Base-by-base conservation (phyloP, 2,113 vertebrate species). In the Willisornis vidua region DNA sequence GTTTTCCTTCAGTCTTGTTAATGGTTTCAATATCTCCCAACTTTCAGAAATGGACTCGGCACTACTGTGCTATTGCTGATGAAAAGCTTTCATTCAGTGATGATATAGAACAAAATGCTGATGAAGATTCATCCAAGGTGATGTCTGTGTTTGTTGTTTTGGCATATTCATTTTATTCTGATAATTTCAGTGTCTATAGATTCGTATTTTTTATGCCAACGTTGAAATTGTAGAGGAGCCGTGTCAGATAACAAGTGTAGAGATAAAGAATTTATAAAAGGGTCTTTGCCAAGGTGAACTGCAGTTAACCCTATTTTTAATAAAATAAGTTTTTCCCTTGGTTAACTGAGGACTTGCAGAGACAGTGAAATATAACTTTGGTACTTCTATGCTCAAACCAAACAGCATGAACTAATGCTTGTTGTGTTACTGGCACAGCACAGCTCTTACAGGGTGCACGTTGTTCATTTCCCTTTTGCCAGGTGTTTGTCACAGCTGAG, bases 81-180 rank as follows among this genome's bases (percentile, higher is more conserved):
- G 98, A 98, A 94, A 99, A 98, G 77, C 98, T 99, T 73, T 99
- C 99, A n/a, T 99, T 99, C 62, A 98, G 99, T 7, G 99, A 99
- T 45, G 99, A 99, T 85, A 97, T 98, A 31, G 99, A 99, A 54
- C 98, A 98, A 67, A 98, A 97, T 7, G 31, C 62, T 22, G 98
- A 96, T 48, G 99, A 99, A 89, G 98, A 97, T 31, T 51, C 41
- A 26, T 73, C 89, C 39, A 97, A 98, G 98, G 98, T 98, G 90
- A 62, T 68, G 49, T 3, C 67, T 73, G 4, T 54, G 13, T 59
- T 82, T 49, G 8, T 71, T 87, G 31, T 65, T 92, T 72, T 70
- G 58, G 16, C 12, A 9, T 17, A 3, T 41, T 84, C 5, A 63
- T 88, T 80, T 58, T 73, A 67, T 70, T 77, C 23, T 28, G 29